A percentile compares a stretch with the other conserved stretches of the same genome.
phyloP scores from a whole-genome alignment of 2,113 vertebrate species.

The Gadus chalcogrammus region DNA sequence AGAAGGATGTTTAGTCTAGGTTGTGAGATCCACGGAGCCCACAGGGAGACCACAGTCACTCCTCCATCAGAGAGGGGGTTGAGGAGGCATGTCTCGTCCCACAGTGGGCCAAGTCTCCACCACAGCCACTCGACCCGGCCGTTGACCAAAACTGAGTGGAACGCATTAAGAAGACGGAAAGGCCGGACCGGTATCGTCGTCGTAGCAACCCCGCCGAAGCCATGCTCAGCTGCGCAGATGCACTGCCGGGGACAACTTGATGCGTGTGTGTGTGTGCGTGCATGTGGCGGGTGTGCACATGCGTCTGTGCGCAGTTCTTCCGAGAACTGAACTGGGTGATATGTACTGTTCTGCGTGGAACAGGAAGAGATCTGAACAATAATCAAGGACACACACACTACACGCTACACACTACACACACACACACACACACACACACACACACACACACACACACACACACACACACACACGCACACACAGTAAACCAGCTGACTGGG shows the following conservation, averaged over 20 bases:
- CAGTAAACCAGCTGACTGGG: slow-evolving; percentile 20
- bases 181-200: slow-evolving; percentile 19
- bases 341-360: too few species aligned
- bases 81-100: not conserved
- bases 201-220: slow-evolving; percentile 17
- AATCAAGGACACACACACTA: not conserved
- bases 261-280: not conserved
- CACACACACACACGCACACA: not conserved
- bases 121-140: slow-evolving; percentile 7
- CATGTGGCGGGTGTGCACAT: too few species aligned
- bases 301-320: too few species aligned
- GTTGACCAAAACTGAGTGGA: slow-evolving; percentile 35
- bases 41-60: not conserved
- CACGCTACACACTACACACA: not conserved
- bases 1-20: slow-evolving; percentile 13
- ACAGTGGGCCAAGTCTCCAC: not conserved
- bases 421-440: not conserved
- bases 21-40: not conserved
- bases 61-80: not conserved
- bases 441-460: slow-evolving; percentile 20
- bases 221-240: not conserved
- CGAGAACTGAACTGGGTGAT: too few species aligned
- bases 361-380: too few species aligned
- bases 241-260: slow-evolving; percentile 19
- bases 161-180: slow-evolving; percentile 21